Evolutionary conservation across 2,113 vertebrate species (phyloP).

Genomic region (Hippocampus comes): DNA sequence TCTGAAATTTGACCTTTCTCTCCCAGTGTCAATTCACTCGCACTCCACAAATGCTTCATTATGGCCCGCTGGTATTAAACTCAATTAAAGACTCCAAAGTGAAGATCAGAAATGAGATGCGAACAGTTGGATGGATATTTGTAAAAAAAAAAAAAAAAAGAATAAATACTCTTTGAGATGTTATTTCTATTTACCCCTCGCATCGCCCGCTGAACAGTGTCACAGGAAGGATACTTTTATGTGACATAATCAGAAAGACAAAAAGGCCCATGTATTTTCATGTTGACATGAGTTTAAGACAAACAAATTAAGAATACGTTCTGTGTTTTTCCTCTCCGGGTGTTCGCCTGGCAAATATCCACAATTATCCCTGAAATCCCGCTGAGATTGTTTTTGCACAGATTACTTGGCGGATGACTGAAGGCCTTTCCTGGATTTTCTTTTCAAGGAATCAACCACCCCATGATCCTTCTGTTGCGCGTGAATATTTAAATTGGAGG

Average conservation of each 20-base stretch:
- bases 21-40: background rate
- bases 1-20: conserved; percentile 34
- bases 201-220: conserved; percentile 38
- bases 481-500: conserved; percentile 4
- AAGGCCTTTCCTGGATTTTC: background rate
- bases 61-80: conserved; percentile 43
- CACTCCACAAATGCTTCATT: conserved; percentile 36
- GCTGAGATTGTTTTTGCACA: background rate
- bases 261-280: too few relatives aligned
- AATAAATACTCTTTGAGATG: conserved; percentile 40
- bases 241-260: background rate
- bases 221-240: conserved; percentile 34
- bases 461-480: background rate
- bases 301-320: background rate
- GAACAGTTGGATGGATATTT: conserved; percentile 59
- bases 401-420: background rate
- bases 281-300: too few relatives aligned
- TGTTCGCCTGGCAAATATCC: background rate
- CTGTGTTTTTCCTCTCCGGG: background rate
- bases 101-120: conserved; percentile 51
- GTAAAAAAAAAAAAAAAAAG: conserved; percentile 34
- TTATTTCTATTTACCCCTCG: conserved; percentile 49
- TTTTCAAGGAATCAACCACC: conserved; percentile 16
- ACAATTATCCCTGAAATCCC: background rate
- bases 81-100: conserved; percentile 42